Conservation (phyloP, 1,140 invertebrate species). For the Polypedilum vanderplanki region DNA sequence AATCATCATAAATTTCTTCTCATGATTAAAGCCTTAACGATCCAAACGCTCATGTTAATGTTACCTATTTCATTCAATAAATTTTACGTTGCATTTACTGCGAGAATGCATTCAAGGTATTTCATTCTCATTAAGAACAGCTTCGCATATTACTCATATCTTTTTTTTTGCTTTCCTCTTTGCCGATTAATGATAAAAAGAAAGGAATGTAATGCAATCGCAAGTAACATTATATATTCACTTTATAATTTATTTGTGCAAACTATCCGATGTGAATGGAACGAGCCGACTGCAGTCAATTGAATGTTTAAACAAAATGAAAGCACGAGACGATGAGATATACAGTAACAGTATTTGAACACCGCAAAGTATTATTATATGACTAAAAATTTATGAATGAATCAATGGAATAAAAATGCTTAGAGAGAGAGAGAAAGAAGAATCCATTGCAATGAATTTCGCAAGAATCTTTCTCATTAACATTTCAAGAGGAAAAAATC, state of each 20-base stretch:
- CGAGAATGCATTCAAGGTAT: slow-evolving; percentile 4
- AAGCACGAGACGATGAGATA: background rate
- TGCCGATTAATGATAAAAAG: slow-evolving; percentile 9
- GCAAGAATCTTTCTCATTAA: too few relatives aligned
- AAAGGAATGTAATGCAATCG: background rate
- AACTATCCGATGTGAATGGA: background rate
- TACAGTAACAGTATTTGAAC: too few relatives aligned
- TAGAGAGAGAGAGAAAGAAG: too few relatives aligned
- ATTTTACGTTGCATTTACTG: background rate
- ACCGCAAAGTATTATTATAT: too few relatives aligned
- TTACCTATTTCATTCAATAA: slow-evolving; percentile 3
- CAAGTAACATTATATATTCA: background rate
- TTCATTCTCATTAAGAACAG: slow-evolving; percentile 6
- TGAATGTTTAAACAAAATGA: slow-evolving; percentile 8
- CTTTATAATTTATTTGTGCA: slow-evolving; percentile 7
- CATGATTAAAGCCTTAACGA: too few relatives aligned
- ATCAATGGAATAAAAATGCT: too few relatives aligned
- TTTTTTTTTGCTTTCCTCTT: background rate
- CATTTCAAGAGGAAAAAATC: too few relatives aligned
- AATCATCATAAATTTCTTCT: too few relatives aligned
- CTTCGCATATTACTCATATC: background rate
- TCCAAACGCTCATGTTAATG: too few relatives aligned
- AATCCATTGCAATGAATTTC: too few relatives aligned
- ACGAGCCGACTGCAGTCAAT: background rate
- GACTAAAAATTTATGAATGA: too few relatives aligned